phyloP scores from a whole-genome alignment of 2,113 vertebrate genomes.

The Rhea pennata region DNA sequence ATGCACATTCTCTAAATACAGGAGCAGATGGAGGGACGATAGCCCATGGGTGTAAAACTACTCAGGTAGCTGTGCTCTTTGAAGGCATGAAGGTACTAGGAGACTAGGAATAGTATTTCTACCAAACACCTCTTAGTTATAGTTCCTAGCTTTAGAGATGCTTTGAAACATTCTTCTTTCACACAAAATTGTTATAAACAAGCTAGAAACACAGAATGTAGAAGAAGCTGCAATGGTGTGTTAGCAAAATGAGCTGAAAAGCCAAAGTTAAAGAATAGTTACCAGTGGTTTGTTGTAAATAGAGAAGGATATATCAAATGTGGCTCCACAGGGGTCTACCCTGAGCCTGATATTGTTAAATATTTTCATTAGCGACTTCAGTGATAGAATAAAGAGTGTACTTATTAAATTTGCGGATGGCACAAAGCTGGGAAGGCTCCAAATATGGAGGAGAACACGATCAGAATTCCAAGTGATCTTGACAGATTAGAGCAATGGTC shows the following conservation, averaged over 20 bases:
- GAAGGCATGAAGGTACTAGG: not conserved
- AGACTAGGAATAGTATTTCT: not conserved
- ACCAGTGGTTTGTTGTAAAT: not conserved
- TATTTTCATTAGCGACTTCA: conserved; percentile 13
- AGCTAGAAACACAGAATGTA: not conserved
- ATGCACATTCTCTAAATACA: not conserved
- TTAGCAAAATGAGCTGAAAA: not conserved
- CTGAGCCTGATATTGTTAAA: not conserved
- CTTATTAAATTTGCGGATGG: not conserved
- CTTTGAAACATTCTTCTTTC: not conserved
- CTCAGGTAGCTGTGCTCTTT: not conserved
- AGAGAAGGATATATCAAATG: not conserved
- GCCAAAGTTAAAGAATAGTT: not conserved
- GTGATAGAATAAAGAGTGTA: not conserved
- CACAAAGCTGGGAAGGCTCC: not conserved
- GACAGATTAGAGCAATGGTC: not conserved
- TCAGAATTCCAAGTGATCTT: not conserved
- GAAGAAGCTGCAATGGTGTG: not conserved
- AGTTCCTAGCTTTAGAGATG: not conserved
- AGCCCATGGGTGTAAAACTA: rapidly evolving
- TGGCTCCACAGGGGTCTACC: not conserved
- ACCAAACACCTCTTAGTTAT: not conserved
- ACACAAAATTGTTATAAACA: not conserved
- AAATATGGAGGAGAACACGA: not conserved
- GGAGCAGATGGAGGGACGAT: not conserved